A percentile compares a stretch with the other conserved stretches of the same genome.
Conservation (phyloP, 2,888 invertebrate genomes). For the Epinotia ramella region DNA sequence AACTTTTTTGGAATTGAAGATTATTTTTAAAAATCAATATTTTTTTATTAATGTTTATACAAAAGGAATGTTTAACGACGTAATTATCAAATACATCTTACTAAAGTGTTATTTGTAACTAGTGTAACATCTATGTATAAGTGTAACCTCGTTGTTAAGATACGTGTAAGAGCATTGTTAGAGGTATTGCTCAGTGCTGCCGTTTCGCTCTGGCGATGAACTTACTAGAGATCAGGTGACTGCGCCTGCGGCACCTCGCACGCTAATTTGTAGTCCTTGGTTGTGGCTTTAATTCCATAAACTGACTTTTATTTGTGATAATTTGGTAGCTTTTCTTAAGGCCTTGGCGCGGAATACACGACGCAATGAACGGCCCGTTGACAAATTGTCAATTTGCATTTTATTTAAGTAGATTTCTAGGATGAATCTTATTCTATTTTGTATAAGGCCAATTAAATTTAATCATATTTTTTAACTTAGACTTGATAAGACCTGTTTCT, state of each 20-base stretch:
- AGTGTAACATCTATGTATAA: slow-evolving; percentile 51
- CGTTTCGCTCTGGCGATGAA: slow-evolving; percentile 49
- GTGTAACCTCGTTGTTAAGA: slow-evolving; percentile 53
- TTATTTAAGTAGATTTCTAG: slow-evolving; percentile 40
- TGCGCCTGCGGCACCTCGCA: slow-evolving; percentile 49
- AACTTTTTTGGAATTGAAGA: slow-evolving; percentile 76
- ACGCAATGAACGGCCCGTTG: slow-evolving; percentile 35
- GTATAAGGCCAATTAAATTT: slow-evolving; percentile 43
- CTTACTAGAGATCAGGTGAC: slow-evolving; percentile 48
- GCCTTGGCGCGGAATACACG: slow-evolving; percentile 36
- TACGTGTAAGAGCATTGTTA: slow-evolving; percentile 52
- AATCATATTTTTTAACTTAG: slow-evolving; percentile 41
- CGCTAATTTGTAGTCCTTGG: slow-evolving; percentile 56
- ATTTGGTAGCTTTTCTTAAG: slow-evolving; percentile 43
- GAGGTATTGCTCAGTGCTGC: slow-evolving; percentile 48
- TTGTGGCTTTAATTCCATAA: slow-evolving; percentile 67
- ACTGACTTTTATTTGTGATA: slow-evolving; percentile 40
- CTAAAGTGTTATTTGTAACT: slow-evolving; percentile 55
- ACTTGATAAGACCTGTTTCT: slow-evolving; percentile 32
- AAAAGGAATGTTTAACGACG: slow-evolving; percentile 56
- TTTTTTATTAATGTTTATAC: slow-evolving; percentile 79
- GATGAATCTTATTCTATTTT: slow-evolving; percentile 36
- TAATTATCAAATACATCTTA: slow-evolving; percentile 54
- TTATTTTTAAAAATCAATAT: slow-evolving; percentile 66
- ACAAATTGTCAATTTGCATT: slow-evolving; percentile 38